Evolutionary conservation across 2,888 invertebrate genomes (phyloP), one percentile per base, ranked within the genome.

Genomic region (Melanotus villosus): DNA sequence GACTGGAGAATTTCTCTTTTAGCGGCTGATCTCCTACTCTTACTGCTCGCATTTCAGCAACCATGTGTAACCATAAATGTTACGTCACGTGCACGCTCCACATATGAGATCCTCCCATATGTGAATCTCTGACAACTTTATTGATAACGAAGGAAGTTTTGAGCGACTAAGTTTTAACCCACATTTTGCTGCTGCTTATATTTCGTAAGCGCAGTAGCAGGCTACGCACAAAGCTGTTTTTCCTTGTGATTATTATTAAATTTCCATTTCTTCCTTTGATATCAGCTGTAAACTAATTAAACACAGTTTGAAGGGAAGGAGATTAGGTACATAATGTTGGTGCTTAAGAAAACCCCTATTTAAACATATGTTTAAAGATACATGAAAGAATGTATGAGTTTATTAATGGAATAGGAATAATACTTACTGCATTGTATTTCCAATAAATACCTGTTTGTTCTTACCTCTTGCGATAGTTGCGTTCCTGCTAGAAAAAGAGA

Each of bases 21-120:
- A 2, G 5, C 18, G 65, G 70, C 76, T 83, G 80, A 62, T 75
- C 69, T 76, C 84, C 83, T 83, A 76, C 12, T 83, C 68, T 18
- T 5, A 23, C 63, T 81, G 82, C 80, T 82, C 82, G 83, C 79
- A 79, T 80, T 84, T 81, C 81, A 82, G 82, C 83, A 84, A 81
- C 83, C 83, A 84, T 84, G 84, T 84, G 84, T 84, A 83, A 84
- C 83, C 82, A 81, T 79, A 77, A 77, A 76, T 75, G 72, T 78
- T 79, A 78, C 78, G 77, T 79, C 79, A 80, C 77, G 75, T 76
- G 77, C 74, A 73, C 36, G 30, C 59, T 41, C 36, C 65, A 70
- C 54, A 66, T 69, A 58, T 72, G 67, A 68, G 56, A 47, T 21
- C 65, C 69, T 63, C 68, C 72, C 71, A 72, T 69, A 59, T 74